Evolutionary conservation across 2,888 invertebrate genomes (phyloP), one percentile per base, ranked within the genome.

Genomic region (Watsonalla binaria): DNA sequence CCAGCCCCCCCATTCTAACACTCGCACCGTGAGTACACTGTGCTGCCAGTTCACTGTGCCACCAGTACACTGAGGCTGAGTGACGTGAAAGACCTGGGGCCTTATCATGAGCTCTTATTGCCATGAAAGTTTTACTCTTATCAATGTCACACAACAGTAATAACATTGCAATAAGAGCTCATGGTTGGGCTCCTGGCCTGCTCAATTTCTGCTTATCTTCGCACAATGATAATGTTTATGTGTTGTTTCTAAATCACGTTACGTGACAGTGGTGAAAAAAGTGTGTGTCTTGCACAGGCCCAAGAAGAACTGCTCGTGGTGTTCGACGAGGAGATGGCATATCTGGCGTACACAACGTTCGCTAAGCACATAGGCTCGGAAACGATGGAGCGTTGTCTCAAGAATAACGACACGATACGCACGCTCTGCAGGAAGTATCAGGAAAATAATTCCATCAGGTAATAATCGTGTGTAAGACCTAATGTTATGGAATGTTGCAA

Each of bases 311-410:
- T 98, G 35, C 92, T 93, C 46, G 90, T 94, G 72, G 97, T 97
- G 0, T 98, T 98, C 79, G 95, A 95, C 14, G 93, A 95, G 5
- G 95, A 96, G 75, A 88, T 99, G 57, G 98, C 98, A 0, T 94
- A 97, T 73, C 92, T 93, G 53, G 93, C 97, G 0, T 98, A 97
- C 80, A 85, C 94, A 15, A 92, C 94, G 0, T 96, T 97, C 74
- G 91, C 94, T 47, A 94, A 94, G 66, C 94, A 95, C 64, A 91
- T 96, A 7, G 96, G 96, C 2, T 92, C 93, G 6, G 92, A 93
- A 46, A 92, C 94, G 0, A 92, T 96, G 92, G 93, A 94, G 63
- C 92, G 94, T 15, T 92, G 94, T 6, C 84, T 96, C 39, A 94
- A 94, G 71, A 98, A 98, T 86, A 93, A 94, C 68, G 94, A 94